A percentile compares a stretch with the other conserved stretches of the same genome.
Conservation (phyloP, 2,113 vertebrate species). For the Heterotis niloticus region DNA sequence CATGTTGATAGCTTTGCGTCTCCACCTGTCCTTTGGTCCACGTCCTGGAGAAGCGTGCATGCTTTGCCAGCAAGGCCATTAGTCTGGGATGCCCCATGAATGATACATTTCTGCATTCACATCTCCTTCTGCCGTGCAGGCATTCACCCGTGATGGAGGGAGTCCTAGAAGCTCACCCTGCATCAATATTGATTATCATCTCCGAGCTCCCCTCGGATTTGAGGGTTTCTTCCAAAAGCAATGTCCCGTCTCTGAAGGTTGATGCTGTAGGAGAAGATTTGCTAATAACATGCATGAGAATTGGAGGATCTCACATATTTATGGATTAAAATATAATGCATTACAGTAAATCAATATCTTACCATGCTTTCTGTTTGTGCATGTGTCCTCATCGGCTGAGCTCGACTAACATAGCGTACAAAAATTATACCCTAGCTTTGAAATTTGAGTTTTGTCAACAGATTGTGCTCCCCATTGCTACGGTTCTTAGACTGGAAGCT, state of each 20-base stretch:
- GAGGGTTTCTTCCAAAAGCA: neutral
- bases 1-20: no score
- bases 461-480: neutral
- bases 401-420: neutral
- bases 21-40: no score
- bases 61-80: neutral
- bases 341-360: no score
- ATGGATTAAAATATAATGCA: no score
- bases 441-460: neutral
- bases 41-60: no score
- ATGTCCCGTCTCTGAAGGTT: no score
- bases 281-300: neutral
- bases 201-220: neutral
- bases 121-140: neutral
- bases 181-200: conserved; percentile 60
- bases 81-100: neutral
- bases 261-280: neutral
- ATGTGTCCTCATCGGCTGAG: neutral
- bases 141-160: neutral
- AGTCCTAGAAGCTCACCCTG: conserved; percentile 26
- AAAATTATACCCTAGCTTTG: conserved; percentile 4
- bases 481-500: neutral
- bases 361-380: neutral
- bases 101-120: neutral
- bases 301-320: neutral